Evolutionary conservation across 2,113 vertebrate species (phyloP).

Genomic region (Rhynchopsitta pachyrhyncha): DNA sequence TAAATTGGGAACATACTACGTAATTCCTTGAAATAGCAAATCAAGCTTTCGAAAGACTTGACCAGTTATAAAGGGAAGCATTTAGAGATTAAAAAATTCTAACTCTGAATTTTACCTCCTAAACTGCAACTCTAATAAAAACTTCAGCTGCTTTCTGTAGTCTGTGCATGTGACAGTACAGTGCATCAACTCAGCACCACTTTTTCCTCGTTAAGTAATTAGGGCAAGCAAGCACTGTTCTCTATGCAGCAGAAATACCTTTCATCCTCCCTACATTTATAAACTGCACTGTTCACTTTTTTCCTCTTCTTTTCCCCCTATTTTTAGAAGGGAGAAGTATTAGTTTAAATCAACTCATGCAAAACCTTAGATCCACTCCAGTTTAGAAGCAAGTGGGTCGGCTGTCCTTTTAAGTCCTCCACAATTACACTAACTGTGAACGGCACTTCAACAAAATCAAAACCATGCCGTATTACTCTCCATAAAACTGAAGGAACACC

Average conservation of each 20-base stretch:
- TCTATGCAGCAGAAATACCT: not conserved
- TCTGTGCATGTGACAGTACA: not conserved
- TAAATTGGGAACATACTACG: rapidly evolving
- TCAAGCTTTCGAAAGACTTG: not conserved
- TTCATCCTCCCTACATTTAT: not conserved
- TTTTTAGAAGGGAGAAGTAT: not conserved
- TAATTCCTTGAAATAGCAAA: not conserved
- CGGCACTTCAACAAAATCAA: not conserved
- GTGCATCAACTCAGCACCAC: not conserved
- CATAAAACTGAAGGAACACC: not conserved
- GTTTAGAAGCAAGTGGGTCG: not conserved
- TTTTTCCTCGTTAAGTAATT: not conserved
- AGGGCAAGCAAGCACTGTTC: not conserved
- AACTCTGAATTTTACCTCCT: not conserved
- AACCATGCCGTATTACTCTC: not conserved
- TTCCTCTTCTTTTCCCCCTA: not conserved
- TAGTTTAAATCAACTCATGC: not conserved
- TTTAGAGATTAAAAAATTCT: not conserved
- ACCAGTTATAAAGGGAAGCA: not conserved
- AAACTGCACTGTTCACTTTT: not conserved
- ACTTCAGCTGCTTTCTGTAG: rapidly evolving
- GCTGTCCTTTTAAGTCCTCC: not conserved
- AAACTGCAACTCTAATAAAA: not conserved
- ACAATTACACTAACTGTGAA: not conserved
- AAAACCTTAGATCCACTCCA: not conserved